These are phyloP conservation scores for Sorex araneus DNA, from an alignment of 2,113 vertebrate genomes.

Conservation along the genomic window DNA sequence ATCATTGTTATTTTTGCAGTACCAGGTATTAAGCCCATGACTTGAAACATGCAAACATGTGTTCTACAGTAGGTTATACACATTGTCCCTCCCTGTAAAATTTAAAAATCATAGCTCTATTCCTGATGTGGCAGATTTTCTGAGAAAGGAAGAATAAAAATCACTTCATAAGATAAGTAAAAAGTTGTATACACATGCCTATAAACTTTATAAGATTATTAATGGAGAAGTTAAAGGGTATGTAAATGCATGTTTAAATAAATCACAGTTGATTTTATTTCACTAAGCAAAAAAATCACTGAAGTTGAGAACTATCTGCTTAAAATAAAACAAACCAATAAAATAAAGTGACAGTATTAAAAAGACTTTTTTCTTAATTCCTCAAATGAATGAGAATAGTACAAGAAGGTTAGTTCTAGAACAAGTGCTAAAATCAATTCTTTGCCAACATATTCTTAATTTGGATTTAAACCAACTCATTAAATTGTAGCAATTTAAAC, in stretches of 20 bases:
- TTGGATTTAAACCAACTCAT: conserved; percentile 64
- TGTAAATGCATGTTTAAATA: conserved; percentile 36
- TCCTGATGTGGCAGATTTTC: neutral
- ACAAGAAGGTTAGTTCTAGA: conserved; percentile 40
- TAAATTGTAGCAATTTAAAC: conserved; percentile 66
- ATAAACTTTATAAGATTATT: conserved; percentile 10
- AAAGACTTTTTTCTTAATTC: neutral
- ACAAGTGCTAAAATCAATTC: conserved; percentile 44
- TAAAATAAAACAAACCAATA: conserved; percentile 18
- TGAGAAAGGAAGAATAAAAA: conserved; percentile 30
- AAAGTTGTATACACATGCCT: neutral
- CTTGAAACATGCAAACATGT: too few relatives aligned
- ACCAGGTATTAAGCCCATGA: too few relatives aligned
- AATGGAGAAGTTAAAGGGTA: neutral
- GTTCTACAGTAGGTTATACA: too few relatives aligned
- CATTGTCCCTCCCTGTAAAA: too few relatives aligned
- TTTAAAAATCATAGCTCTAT: neutral
- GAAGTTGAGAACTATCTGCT: neutral
- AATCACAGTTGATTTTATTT: neutral
- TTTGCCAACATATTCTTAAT: conserved; percentile 3
- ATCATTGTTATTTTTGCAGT: too few relatives aligned
- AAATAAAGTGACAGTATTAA: neutral
- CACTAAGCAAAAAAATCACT: conserved; percentile 5
- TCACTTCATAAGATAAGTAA: conserved; percentile 31
- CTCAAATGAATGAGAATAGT: conserved; percentile 24